phyloP scores from a whole-genome alignment of 2,113 vertebrate genomes.

The Percopsis transmontana region DNA sequence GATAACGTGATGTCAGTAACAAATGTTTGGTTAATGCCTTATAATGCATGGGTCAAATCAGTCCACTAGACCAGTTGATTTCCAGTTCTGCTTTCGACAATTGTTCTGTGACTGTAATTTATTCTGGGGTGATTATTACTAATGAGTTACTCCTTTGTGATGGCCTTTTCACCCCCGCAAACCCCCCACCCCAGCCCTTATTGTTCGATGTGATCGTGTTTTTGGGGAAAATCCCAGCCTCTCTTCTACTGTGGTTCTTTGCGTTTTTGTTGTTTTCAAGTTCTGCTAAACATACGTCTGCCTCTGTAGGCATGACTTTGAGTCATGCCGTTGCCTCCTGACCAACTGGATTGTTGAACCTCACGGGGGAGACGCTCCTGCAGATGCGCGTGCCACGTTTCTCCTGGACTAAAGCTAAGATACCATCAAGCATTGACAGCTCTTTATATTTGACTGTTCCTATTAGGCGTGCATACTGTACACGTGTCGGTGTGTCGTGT shows the following conservation, averaged over 20 bases:
- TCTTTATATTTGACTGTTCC: constrained; percentile 25
- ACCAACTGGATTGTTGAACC: constrained; percentile 42
- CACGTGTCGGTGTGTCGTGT: constrained; percentile 37
- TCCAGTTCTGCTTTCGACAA: constrained; percentile 65
- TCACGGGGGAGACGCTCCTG: constrained; percentile 27
- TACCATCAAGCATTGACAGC: constrained; percentile 25
- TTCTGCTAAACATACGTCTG: constrained; percentile 49
- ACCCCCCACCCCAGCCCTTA: constrained; percentile 29
- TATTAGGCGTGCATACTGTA: constrained; percentile 30
- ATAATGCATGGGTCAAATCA: constrained; percentile 78
- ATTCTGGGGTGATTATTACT: constrained; percentile 70
- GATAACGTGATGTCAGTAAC: constrained; percentile 74
- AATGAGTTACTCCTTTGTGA: constrained; percentile 61
- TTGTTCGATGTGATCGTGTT: constrained; percentile 60
- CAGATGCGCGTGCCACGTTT: constrained; percentile 20
- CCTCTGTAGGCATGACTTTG: constrained; percentile 39
- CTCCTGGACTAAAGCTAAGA: constrained; percentile 17
- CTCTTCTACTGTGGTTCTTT: constrained; percentile 65
- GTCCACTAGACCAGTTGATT: constrained; percentile 59
- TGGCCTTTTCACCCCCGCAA: constrained; percentile 11
- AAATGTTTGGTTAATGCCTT: constrained; percentile 76
- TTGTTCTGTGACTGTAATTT: constrained; percentile 80
- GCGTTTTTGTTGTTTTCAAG: constrained; percentile 41
- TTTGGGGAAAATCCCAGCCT: constrained; percentile 28
- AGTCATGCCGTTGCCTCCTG: constrained; percentile 28